Conservation (phyloP, 1,140 invertebrate genomes). For the Druon quercuslanigerum region DNA sequence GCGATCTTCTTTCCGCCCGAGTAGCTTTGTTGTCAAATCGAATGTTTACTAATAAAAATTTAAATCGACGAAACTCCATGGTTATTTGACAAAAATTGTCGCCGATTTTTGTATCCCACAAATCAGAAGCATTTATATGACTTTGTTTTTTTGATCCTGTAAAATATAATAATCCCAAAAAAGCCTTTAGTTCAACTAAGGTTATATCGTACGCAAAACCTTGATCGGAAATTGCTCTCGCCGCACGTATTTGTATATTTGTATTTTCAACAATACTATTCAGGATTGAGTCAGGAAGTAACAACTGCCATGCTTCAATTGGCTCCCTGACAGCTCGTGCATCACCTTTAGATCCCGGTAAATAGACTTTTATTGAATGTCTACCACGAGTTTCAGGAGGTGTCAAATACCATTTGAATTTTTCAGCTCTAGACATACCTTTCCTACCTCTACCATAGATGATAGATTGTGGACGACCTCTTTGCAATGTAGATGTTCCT, state of each 20-base stretch:
- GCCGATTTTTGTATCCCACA: slow-evolving; percentile 35
- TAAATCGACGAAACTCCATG: slow-evolving; percentile 63
- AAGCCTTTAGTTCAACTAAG: slow-evolving; percentile 32
- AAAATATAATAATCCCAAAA: slow-evolving; percentile 41
- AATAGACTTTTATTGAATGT: background rate
- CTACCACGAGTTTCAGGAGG: slow-evolving; percentile 1
- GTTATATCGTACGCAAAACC: background rate
- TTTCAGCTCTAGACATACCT: background rate
- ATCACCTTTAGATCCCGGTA: background rate
- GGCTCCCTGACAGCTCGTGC: background rate
- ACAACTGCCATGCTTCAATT: background rate
- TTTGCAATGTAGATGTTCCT: too few species aligned
- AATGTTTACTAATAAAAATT: slow-evolving; percentile 63
- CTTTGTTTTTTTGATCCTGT: slow-evolving; percentile 34
- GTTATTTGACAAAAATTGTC: slow-evolving; percentile 47
- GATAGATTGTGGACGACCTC: too few species aligned
- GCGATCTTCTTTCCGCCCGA: too few species aligned
- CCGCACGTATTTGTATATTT: background rate
- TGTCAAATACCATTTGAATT: slow-evolving; percentile 5
- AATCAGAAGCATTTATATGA: slow-evolving; percentile 15
- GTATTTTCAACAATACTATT: slow-evolving; percentile 9
- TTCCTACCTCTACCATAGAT: too few species aligned
- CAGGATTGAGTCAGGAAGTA: background rate
- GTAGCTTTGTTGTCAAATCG: slow-evolving; percentile 64
- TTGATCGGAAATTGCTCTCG: background rate